These are phyloP conservation scores for Tetramorium alpestre DNA, from an alignment of 1,140 invertebrate genomes.

Conservation along the genomic window DNA sequence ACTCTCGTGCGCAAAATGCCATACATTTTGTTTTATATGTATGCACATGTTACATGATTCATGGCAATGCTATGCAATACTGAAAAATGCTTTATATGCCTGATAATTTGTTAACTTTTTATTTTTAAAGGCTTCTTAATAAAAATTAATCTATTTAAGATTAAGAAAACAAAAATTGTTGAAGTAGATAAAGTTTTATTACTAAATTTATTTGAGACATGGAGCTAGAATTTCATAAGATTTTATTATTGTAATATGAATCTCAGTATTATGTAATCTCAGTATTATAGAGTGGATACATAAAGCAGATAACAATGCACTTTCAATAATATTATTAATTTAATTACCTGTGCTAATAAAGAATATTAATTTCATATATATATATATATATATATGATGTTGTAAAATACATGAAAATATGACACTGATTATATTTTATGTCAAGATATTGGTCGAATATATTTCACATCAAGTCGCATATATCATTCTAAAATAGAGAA, in stretches of 20 bases:
- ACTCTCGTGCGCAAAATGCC: too few relatives aligned
- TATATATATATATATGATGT: not conserved
- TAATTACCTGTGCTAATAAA: not conserved
- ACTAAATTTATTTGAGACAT: not conserved
- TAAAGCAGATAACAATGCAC: not conserved
- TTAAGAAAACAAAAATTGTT: not conserved
- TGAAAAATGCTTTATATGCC: not conserved
- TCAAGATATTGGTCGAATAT: constrained; percentile 17
- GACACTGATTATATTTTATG: constrained; percentile 2
- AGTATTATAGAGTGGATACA: not conserved
- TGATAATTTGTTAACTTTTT: not conserved
- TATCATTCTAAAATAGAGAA: constrained; percentile 22
- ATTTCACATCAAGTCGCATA: not conserved
- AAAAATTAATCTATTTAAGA: constrained; percentile 3
- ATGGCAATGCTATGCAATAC: too few relatives aligned
- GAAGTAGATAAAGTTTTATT: not conserved
- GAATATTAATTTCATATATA: not conserved
- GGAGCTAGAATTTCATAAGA: not conserved
- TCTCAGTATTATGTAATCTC: not conserved
- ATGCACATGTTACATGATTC: too few relatives aligned
- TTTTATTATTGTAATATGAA: not conserved
- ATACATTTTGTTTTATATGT: too few relatives aligned
- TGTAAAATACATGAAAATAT: constrained; percentile 3
- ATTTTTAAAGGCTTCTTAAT: not conserved
- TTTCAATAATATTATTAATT: constrained; percentile 25